Evolutionary conservation across 2,888 invertebrate species (phyloP).

Genomic region (Heteromurus nitidus): DNA sequence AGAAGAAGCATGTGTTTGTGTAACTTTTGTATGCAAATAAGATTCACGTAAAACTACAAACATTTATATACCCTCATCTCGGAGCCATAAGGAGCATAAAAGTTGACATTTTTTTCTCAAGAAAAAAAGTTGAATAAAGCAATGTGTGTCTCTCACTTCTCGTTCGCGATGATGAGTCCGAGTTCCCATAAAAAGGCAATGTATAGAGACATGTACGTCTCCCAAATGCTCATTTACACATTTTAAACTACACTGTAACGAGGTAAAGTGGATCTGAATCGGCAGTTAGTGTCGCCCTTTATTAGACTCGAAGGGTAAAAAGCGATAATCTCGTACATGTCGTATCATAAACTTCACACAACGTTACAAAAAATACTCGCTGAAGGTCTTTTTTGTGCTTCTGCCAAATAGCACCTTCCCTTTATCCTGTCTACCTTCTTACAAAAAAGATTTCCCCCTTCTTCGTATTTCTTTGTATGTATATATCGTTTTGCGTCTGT

Average conservation of each 20-base stretch:
- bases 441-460: neutral
- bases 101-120: conserved; percentile 35
- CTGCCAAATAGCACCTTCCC: conserved; percentile 41
- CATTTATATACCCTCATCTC: neutral
- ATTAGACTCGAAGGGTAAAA: conserved; percentile 52
- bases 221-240: conserved; percentile 61
- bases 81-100: conserved; percentile 39
- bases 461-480: neutral
- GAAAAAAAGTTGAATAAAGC: conserved; percentile 43
- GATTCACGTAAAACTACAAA: neutral
- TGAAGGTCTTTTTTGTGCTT: conserved; percentile 41
- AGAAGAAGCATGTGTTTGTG: neutral
- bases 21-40: conserved; percentile 33
- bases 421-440: conserved; percentile 9
- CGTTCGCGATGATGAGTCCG: conserved; percentile 32
- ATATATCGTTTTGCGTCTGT: conserved; percentile 37
- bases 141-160: conserved; percentile 48
- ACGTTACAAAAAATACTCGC: neutral
- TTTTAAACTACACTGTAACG: conserved; percentile 62
- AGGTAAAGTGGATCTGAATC: conserved; percentile 68
- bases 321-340: conserved; percentile 51
- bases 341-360: conserved; percentile 48
- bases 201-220: conserved; percentile 53
- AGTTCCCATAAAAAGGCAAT: conserved; percentile 45
- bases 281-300: conserved; percentile 69